Percentiles rank a stretch among this genome's conserved stretches.
phyloP scores from a whole-genome alignment of 2,113 vertebrate genomes.

The Asarcornis scutulata region DNA sequence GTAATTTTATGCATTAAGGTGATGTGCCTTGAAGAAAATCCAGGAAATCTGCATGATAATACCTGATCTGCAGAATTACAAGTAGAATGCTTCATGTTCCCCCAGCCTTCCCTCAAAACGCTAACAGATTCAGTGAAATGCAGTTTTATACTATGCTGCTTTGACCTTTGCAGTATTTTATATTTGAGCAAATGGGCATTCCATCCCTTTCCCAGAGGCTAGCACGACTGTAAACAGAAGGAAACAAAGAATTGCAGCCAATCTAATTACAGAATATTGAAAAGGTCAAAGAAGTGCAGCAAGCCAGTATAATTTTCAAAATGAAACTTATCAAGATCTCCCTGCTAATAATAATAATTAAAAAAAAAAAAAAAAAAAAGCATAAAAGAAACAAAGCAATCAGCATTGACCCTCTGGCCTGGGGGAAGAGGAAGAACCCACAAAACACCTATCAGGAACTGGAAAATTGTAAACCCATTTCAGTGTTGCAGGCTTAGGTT shows the following conservation, averaged over 20 bases:
- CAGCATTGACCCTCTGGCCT: neutral
- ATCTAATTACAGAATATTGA: slow-evolving; percentile 78
- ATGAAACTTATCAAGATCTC: slow-evolving; percentile 35
- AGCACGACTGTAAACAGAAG: slow-evolving; percentile 70
- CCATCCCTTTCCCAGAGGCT: slow-evolving; percentile 68
- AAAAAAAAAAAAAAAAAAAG: neutral
- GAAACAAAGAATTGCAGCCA: slow-evolving; percentile 69
- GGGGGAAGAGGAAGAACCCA: neutral
- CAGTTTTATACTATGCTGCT: slow-evolving; percentile 47
- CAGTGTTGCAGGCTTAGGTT: neutral
- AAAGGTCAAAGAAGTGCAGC: slow-evolving; percentile 75
- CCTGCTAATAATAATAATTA: neutral
- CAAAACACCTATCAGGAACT: neutral
- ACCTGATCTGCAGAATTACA: slow-evolving; percentile 1
- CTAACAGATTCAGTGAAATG: slow-evolving; percentile 40
- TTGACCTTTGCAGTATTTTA: slow-evolving; percentile 79
- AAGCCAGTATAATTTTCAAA: slow-evolving; percentile 34
- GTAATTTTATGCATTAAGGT: neutral
- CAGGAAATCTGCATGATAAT: slow-evolving; percentile 19
- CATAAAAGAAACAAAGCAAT: neutral
- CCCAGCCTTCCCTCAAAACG: neutral
- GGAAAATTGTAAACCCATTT: neutral
- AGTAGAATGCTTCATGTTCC: neutral
- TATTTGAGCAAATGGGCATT: slow-evolving; percentile 72
- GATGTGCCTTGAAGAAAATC: neutral